Evolutionary conservation across 2,888 invertebrate genomes (phyloP).

Genomic region (Amiota mariae): DNA sequence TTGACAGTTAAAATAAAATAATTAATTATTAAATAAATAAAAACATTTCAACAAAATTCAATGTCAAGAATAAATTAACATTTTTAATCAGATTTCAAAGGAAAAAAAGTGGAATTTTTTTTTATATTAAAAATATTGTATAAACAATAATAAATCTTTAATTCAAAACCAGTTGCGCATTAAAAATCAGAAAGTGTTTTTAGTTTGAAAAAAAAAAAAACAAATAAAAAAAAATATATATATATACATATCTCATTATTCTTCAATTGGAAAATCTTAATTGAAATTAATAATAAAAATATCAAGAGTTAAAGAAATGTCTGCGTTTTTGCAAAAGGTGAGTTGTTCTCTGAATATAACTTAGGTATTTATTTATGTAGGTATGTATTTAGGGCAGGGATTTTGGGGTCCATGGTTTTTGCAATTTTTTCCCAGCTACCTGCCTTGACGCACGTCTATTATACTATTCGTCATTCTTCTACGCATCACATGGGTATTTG

Average conservation of each 20-base stretch:
- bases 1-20: too few species aligned
- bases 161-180: neutral
- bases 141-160: neutral
- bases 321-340: conserved; percentile 20
- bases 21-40: too few species aligned
- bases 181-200: neutral
- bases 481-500: neutral
- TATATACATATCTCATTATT: too few species aligned
- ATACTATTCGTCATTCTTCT: neutral
- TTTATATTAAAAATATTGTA: neutral
- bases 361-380: too few species aligned
- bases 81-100: too few species aligned
- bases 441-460: neutral
- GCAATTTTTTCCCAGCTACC: neutral
- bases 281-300: neutral
- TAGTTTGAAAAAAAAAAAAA: too few species aligned
- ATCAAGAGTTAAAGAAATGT: neutral
- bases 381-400: neutral
- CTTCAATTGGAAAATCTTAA: too few species aligned
- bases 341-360: neutral
- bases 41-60: too few species aligned
- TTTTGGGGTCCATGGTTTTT: too few species aligned
- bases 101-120: too few species aligned
- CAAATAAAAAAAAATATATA: too few species aligned
- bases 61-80: too few species aligned